Base-by-base conservation (phyloP, 1,140 invertebrate species). In the Mya arenaria region DNA sequence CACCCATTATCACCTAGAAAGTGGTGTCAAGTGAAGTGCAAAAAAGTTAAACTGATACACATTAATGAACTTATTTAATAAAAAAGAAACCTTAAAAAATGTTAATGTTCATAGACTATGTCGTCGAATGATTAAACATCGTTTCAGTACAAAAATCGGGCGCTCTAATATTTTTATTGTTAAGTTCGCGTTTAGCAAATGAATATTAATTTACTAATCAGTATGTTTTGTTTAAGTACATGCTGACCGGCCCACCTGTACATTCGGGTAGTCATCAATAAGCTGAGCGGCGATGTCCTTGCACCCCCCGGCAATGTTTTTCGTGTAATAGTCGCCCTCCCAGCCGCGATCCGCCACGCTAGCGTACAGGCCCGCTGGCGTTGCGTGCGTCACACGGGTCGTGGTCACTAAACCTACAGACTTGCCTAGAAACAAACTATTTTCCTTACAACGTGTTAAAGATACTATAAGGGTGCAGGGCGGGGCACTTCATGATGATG, bases 321-420 rank as follows among this genome's bases (percentile, higher is more conserved):
- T 23, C 8, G 89, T 82, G 3, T 86, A 60, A 44, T 73, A 58
- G 71, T 92, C 91, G 10, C 72, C 78, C 79, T 93, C 92, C 92
- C 91, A 92, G 41, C 91, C 65, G 8, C 93, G 60, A 60, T 96
- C 93, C 0, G 97, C 92, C 4, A 94, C 94, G 89, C 97, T 96
- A 0, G 97, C 96, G 89, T 98, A 99, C 0, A 96, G 88, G 0
- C 96, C 96, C 0, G 95, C 95, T 0, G 98, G 98, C 0, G 97
- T 98, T 0, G 97, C 98, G 91, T 99, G 97, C 0, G 97, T 98
- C 0, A 99, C 95, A 73, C 97, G 94, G 30, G 97, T 97, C 0
- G 96, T 98, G 0, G 97, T 99, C 2, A 99, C 96, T 60, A 99
- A 95, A 19, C 97, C 98, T 88, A 96, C 96, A 68, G 94, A 95